Percentiles rank a stretch among this genome's conserved stretches.
Conservation (phyloP, 1,140 invertebrate genomes). For the Drosophila nannoptera region DNA sequence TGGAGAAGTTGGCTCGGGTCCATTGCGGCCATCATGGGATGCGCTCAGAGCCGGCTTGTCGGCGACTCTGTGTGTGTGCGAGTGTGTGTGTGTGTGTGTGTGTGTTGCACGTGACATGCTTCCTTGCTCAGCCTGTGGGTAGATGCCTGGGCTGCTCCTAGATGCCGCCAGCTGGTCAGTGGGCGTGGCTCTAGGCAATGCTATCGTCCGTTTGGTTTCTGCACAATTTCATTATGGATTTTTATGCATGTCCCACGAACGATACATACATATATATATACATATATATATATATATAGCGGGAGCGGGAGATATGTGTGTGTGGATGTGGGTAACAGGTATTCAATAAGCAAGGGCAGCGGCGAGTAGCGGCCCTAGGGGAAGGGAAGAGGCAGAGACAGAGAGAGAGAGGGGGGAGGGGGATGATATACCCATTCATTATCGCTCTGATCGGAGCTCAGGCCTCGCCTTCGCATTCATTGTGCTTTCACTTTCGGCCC, state of each 20-base stretch:
- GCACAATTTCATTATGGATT: constrained; percentile 54
- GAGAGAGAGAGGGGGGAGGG: too few species aligned
- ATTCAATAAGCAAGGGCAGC: background rate
- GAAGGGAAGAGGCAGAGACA: too few species aligned
- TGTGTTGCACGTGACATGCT: constrained; percentile 35
- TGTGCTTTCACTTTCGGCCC: too few species aligned
- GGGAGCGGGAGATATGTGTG: background rate
- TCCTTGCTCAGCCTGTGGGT: constrained; percentile 26
- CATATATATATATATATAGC: background rate
- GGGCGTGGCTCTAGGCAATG: constrained; percentile 7
- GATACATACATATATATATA: background rate
- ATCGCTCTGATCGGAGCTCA: too few species aligned
- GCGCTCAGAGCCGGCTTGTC: background rate
- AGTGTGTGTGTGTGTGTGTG: constrained; percentile 1
- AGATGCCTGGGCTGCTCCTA: constrained; percentile 1
- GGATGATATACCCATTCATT: too few species aligned
- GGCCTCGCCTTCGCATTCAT: too few species aligned
- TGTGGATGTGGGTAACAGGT: background rate
- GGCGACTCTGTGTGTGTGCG: background rate
- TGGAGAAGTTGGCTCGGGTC: constrained; percentile 5
- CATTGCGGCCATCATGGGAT: constrained; percentile 7
- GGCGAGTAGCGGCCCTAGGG: too few species aligned
- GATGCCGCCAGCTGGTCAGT: constrained; percentile 1
- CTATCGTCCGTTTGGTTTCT: constrained; percentile 21
- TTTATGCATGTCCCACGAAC: constrained; percentile 27